Evolutionary conservation across 2,113 vertebrate species (phyloP).

Genomic region (Leucopsar rothschildi): DNA sequence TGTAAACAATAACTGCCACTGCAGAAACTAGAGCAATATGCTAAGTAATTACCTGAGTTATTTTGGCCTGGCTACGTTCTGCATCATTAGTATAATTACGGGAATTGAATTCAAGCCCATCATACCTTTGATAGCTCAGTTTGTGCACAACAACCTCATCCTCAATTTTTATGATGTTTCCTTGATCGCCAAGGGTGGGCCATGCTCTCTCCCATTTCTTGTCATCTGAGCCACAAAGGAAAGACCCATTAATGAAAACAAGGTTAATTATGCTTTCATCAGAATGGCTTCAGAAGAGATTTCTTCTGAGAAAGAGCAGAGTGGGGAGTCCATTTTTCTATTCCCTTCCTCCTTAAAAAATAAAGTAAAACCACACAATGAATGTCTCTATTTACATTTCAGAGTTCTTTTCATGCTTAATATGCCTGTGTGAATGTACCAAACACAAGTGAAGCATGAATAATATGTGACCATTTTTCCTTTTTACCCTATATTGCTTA

Average conservation of each 20-base stretch:
- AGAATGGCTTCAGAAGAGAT: constrained; percentile 1
- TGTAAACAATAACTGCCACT: constrained; percentile 1
- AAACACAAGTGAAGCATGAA: constrained; percentile 5
- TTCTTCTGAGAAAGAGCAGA: neutral
- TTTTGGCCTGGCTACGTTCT: constrained; percentile 19
- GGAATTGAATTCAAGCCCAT: constrained; percentile 3
- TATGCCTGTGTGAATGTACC: constrained; percentile 1
- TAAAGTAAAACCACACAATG: constrained; percentile 11
- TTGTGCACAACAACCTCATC: neutral
- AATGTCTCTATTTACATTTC: constrained; percentile 30
- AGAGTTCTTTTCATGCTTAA: constrained; percentile 34
- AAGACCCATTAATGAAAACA: constrained; percentile 11
- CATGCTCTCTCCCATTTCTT: neutral
- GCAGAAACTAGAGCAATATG: constrained; percentile 50
- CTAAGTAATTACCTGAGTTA: constrained; percentile 54
- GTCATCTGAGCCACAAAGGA: neutral
- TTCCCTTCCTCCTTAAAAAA: neutral
- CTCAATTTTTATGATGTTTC: neutral
- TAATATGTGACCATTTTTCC: constrained; percentile 1
- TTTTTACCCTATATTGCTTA: neutral
- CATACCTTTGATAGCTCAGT: constrained; percentile 14
- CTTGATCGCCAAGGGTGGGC: neutral
- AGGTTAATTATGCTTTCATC: constrained; percentile 20
- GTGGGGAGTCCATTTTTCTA: neutral
- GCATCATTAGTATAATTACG: constrained; percentile 25